phyloP scores from a whole-genome alignment of 2,797 vertebrate genomes.

The Scolopax rusticola region DNA sequence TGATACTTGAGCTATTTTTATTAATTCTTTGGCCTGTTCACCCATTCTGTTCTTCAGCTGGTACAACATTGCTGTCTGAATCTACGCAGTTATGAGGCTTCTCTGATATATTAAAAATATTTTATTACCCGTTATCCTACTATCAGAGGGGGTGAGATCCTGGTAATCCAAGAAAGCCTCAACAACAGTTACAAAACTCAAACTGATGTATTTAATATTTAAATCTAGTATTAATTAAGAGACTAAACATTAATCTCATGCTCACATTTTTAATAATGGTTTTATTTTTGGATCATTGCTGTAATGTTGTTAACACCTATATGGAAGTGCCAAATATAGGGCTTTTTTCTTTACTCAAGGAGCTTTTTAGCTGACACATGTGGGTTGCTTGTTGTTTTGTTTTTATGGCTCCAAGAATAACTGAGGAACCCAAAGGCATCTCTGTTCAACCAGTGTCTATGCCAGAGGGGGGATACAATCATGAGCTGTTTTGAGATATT shows the following conservation, averaged over 20 bases:
- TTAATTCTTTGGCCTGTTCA: not conserved
- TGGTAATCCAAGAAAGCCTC: not conserved
- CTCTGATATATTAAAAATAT: not conserved
- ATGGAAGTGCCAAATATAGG: not conserved
- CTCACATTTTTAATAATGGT: not conserved
- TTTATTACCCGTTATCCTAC: not conserved
- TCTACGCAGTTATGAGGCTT: not conserved
- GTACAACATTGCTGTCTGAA: not conserved
- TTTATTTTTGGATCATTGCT: not conserved
- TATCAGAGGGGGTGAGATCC: not conserved
- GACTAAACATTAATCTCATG: not conserved
- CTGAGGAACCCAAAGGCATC: not conserved
- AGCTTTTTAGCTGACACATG: not conserved
- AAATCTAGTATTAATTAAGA: not conserved
- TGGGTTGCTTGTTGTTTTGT: not conserved
- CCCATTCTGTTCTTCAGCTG: not conserved
- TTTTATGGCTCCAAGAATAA: not conserved
- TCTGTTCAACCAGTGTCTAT: not conserved
- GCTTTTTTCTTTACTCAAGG: not conserved
- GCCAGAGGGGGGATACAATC: not conserved
- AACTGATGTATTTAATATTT: not conserved
- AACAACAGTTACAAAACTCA: not conserved
- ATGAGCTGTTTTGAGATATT: not conserved
- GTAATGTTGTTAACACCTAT: not conserved
- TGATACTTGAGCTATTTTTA: not conserved